Conservation (phyloP, 1,140 invertebrate genomes). For the Zaprionus ghesquierei region DNA sequence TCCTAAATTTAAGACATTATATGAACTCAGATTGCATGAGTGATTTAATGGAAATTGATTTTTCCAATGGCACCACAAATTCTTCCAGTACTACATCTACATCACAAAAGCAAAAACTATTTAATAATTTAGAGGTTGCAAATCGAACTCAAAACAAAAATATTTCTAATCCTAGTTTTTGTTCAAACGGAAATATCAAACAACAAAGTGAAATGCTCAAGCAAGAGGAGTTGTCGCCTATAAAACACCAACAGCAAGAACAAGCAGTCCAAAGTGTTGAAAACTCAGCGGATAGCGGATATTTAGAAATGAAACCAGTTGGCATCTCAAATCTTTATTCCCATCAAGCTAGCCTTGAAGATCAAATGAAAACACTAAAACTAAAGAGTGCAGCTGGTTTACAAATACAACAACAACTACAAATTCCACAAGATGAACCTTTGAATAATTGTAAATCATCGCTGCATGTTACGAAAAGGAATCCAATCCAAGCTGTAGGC, state of each 20-base stretch:
- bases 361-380: constrained; percentile 39
- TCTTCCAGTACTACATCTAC: constrained; percentile 15
- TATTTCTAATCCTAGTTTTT: constrained; percentile 42
- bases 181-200: constrained; percentile 32
- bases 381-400: constrained; percentile 9
- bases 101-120: constrained; percentile 31
- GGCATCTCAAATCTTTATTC: constrained; percentile 33
- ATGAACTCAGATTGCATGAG: constrained; percentile 88
- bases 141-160: constrained; percentile 30
- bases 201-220: constrained; percentile 32
- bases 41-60: constrained; percentile 92
- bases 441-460: constrained; percentile 21
- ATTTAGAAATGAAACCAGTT: constrained; percentile 83
- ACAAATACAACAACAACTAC: not conserved
- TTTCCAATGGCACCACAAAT: constrained; percentile 83
- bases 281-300: constrained; percentile 54
- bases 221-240: constrained; percentile 12
- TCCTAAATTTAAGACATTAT: constrained; percentile 85
- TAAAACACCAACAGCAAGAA: constrained; percentile 4
- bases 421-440: constrained; percentile 6
- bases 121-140: constrained; percentile 29
- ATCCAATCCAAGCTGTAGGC: constrained; percentile 1
- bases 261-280: not conserved
- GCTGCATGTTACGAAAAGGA: constrained; percentile 9
- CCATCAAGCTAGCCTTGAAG: constrained; percentile 31